Percentiles rank a stretch among this genome's conserved stretches.
Conservation (phyloP, 2,113 vertebrate species). For the cat (Felis catus) region DNA sequence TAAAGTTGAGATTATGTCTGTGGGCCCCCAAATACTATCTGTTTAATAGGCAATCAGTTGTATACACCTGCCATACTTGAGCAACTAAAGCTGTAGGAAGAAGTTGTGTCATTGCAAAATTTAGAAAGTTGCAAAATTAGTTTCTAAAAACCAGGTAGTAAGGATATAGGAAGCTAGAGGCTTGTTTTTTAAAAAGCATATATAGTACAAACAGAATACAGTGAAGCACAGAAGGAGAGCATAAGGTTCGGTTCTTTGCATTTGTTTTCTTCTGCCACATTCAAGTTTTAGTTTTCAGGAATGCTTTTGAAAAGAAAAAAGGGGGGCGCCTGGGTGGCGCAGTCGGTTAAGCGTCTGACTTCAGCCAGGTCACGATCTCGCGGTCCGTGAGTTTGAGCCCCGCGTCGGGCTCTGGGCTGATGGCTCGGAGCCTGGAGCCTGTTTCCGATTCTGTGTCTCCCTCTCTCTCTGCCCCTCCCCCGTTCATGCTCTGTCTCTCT, state of each 20-base stretch:
- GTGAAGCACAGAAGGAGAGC: background rate
- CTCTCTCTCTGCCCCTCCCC: too few species aligned
- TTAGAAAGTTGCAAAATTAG: background rate
- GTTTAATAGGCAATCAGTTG: background rate
- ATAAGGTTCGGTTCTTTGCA: background rate
- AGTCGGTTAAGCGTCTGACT: too few species aligned
- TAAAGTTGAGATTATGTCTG: background rate
- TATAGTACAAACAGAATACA: background rate
- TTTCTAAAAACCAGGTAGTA: background rate
- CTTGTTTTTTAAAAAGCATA: background rate
- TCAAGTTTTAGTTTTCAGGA: conserved; percentile 16
- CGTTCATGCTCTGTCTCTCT: too few species aligned
- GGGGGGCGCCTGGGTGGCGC: too few species aligned
- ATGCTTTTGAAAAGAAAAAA: background rate
- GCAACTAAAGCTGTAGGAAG: background rate
- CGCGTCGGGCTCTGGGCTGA: too few species aligned
- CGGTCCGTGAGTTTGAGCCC: too few species aligned
- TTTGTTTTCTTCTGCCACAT: conserved; percentile 2
- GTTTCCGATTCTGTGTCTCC: too few species aligned
- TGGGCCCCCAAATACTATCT: background rate
- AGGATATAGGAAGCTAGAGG: background rate
- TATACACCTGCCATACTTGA: background rate
- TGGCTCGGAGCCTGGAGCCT: too few species aligned
- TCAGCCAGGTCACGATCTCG: too few species aligned
- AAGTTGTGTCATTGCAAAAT: conserved; percentile 2